A percentile compares a stretch with the other conserved stretches of the same genome.
These are phyloP conservation scores for Meloe dianella DNA, from an alignment of 2,888 invertebrate genomes.

Conservation along the genomic window DNA sequence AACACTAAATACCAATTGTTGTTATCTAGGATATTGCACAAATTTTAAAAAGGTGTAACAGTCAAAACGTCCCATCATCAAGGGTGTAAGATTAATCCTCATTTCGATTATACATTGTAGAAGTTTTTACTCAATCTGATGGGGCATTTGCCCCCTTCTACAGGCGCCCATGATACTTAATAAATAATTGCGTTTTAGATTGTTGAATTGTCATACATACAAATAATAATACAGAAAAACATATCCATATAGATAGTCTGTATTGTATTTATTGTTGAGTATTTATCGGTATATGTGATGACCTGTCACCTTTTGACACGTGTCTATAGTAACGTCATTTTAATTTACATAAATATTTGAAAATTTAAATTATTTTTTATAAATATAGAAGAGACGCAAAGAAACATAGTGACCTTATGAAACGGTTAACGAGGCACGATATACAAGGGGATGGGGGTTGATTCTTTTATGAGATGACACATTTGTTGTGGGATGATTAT, in stretches of 20 bases:
- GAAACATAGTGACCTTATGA: constrained; percentile 1
- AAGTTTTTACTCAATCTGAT: too few relatives aligned
- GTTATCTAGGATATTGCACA: not conserved
- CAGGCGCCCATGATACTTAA: too few relatives aligned
- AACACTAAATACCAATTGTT: not conserved
- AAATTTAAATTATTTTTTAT: not conserved
- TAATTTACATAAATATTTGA: constrained; percentile 38
- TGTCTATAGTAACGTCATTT: constrained; percentile 38
- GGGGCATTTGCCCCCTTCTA: too few relatives aligned
- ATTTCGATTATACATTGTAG: too few relatives aligned
- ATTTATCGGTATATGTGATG: constrained; percentile 39
- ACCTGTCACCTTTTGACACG: constrained; percentile 44
- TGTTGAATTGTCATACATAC: constrained; percentile 22
- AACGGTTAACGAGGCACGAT: not conserved
- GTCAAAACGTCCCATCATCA: too few relatives aligned
- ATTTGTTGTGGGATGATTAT: constrained; percentile 40
- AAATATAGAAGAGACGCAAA: not conserved
- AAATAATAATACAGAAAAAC: constrained; percentile 25
- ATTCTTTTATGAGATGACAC: constrained; percentile 35
- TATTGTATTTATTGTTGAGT: constrained; percentile 36
- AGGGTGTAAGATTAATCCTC: too few relatives aligned
- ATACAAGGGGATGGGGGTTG: constrained; percentile 18
- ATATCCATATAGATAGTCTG: constrained; percentile 22
- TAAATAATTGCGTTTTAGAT: constrained; percentile 6
- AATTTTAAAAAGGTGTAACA: constrained; percentile 11